A percentile compares a stretch with the other conserved stretches of the same genome.
These are phyloP conservation scores for Lates japonicus DNA, from an alignment of 2,797 vertebrate species.

Conservation along the genomic window DNA sequence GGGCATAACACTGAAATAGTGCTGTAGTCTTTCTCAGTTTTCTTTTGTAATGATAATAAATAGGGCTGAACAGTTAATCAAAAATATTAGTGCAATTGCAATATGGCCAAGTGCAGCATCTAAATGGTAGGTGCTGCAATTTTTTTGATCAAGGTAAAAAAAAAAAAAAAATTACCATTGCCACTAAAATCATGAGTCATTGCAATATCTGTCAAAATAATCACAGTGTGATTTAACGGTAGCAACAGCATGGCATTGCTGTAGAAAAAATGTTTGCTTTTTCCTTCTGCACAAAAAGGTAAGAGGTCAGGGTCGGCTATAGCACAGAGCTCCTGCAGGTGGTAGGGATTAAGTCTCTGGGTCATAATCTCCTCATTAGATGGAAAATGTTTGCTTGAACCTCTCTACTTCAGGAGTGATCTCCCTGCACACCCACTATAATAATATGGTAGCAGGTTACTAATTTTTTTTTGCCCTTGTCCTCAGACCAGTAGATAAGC, in stretches of 20 bases:
- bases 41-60: not conserved
- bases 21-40: not conserved
- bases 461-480: constrained; percentile 48
- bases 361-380: constrained; percentile 7
- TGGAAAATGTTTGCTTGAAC: constrained; percentile 5
- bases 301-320: constrained; percentile 19
- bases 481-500: constrained; percentile 56
- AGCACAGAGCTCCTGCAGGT: constrained; percentile 1
- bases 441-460: constrained; percentile 13
- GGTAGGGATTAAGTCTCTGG: constrained; percentile 3
- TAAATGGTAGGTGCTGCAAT: no score
- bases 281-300: not conserved
- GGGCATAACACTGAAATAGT: not conserved
- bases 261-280: constrained; percentile 22
- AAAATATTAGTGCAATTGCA: no score
- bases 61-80: no score
- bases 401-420: not conserved
- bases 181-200: no score
- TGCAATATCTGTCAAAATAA: no score
- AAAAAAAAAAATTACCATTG: no score
- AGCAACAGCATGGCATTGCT: not conserved
- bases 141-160: no score
- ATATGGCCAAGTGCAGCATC: no score
- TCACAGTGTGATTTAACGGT: no score
- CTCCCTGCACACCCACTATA: not conserved